phyloP scores from a whole-genome alignment of 2,797 vertebrate species.

The Falco cherrug region DNA sequence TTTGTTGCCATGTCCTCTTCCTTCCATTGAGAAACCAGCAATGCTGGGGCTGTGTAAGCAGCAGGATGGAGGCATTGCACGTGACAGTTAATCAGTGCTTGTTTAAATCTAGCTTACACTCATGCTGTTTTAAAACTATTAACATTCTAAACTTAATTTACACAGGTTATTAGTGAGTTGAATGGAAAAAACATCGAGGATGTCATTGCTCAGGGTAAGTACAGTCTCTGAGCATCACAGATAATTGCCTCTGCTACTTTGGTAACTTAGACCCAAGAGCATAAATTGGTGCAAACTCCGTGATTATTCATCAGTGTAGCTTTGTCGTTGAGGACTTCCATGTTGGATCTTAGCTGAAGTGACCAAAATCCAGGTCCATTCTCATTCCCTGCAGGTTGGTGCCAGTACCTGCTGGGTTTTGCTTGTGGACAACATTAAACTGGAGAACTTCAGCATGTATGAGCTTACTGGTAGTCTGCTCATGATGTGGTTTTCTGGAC shows the following conservation, averaged over 20 bases:
- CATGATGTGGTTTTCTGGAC: conserved; percentile 49
- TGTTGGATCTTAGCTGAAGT: not conserved
- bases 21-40: not conserved
- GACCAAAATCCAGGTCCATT: conserved; percentile 66
- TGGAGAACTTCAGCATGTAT: conserved; percentile 25
- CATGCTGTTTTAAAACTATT: not conserved
- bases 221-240: not conserved
- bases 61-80: not conserved
- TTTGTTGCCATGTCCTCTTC: not conserved
- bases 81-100: not conserved
- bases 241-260: not conserved
- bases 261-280: not conserved
- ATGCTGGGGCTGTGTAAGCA: not conserved
- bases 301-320: not conserved
- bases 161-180: conserved; percentile 91
- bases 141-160: not conserved
- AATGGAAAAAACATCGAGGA: conserved; percentile 93
- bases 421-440: conserved; percentile 80
- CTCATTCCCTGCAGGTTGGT: conserved; percentile 72
- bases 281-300: not conserved
- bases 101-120: not conserved
- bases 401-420: conserved; percentile 76
- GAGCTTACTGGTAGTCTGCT: conserved; percentile 36
- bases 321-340: not conserved
- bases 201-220: conserved; percentile 93